Conservation (phyloP, 2,797 vertebrate genomes). For the Poecilia velifera region DNA sequence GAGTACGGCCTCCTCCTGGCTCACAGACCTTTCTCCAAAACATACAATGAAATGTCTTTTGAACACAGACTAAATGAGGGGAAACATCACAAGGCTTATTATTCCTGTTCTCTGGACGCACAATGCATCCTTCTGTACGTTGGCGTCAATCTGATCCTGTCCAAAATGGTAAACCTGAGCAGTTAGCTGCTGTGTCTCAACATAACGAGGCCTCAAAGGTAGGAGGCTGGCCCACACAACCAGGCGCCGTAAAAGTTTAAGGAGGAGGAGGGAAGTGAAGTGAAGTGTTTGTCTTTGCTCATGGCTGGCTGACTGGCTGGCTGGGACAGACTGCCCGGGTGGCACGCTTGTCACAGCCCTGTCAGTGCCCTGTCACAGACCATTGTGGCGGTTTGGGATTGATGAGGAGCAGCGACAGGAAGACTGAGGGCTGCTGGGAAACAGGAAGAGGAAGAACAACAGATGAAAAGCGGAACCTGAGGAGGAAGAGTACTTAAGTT, state of each 20-base stretch:
- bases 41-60: background rate
- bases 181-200: constrained; percentile 1
- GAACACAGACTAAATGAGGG: background rate
- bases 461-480: constrained; percentile 32
- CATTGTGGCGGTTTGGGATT: constrained; percentile 78
- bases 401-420: constrained; percentile 78
- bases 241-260: constrained; percentile 38
- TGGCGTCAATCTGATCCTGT: constrained; percentile 45
- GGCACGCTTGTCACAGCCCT: constrained; percentile 63
- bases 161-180: constrained; percentile 10
- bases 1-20: background rate
- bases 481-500: constrained; percentile 24
- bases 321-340: constrained; percentile 54
- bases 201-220: constrained; percentile 28
- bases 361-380: constrained; percentile 70
- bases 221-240: constrained; percentile 26
- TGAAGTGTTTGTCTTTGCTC: constrained; percentile 75
- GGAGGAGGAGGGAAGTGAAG: constrained; percentile 60
- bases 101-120: background rate
- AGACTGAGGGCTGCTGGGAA: constrained; percentile 49
- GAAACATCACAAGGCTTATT: background rate
- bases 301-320: constrained; percentile 37
- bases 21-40: background rate
- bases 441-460: constrained; percentile 63
- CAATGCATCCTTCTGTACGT: constrained; percentile 17